Base-by-base conservation (phyloP, 1,140 invertebrate species). In the Chironomus tepperi region DNA sequence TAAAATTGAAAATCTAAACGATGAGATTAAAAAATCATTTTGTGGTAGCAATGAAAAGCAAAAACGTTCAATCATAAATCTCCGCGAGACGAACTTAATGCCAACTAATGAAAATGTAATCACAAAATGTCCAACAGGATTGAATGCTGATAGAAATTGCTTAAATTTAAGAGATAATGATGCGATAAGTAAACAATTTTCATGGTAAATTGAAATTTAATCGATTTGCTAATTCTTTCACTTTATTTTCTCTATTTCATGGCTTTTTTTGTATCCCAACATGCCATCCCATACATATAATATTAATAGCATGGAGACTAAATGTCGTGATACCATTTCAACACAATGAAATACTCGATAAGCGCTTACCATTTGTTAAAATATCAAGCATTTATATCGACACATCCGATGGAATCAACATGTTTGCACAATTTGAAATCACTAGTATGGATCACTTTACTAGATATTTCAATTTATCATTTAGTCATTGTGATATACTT, bases 301-400 rank as follows among this genome's bases (percentile, higher is more conserved):
- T 34, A 34, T 34, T 5, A 34, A 57, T n/a, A 70, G 65, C 65
- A 18, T 19, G 65, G 65, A 70, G 19, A 70, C 19, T 70, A 7
- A 21, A 70, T 18, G 19, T 70, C 6, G 19, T 21, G 16, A 18
- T 70, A 21, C 65, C 65, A 70, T 70, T 70, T 18, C 16, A 19
- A 19, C 65, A 70, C 19, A 70, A 70, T 70, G 65, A 70, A 16
- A n/a, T 70, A 10, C 16, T 70, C 7, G 65, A 70, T 70, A 18
- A 18, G 10, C 65, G 65, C 9, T 18, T 18, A 8, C 19, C 65
- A 70, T 18, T 21, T 8, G 65, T 70, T 18, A 70, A 70, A 70
- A 70, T 70, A 3, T 70, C 65, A n/a, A 70, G 18, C 65, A 70
- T 70, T 70, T 70, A 19, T 70, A 70, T 70, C 65, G 65, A 70